Conservation (phyloP, 64 coral and sea anemone genomes). For the Acropora yongei region DNA sequence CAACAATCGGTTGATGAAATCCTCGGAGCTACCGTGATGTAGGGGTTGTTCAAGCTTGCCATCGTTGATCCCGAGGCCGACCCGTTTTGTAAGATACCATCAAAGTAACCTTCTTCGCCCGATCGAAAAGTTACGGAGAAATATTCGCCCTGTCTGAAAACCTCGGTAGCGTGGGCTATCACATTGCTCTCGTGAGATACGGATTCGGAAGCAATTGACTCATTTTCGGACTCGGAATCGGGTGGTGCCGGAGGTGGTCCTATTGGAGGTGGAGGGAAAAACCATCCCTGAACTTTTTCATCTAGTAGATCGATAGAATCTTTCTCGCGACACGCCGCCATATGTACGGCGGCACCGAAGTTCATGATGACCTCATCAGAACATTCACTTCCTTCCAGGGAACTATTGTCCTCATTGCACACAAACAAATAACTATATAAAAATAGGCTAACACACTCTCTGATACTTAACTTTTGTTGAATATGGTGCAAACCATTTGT, state of each 20-base stretch:
- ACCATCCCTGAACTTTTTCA: not conserved
- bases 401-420: not conserved
- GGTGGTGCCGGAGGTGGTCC: conserved; percentile 28
- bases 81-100: not conserved
- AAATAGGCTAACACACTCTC: not conserved
- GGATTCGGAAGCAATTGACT: not conserved
- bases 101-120: conserved; percentile 17
- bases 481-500: no score
- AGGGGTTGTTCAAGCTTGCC: no score
- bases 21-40: no score
- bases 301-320: conserved; percentile 3
- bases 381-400: conserved; percentile 23
- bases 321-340: not conserved
- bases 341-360: not conserved
- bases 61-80: conserved; percentile 17
- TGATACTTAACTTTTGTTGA: no score
- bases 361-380: not conserved
- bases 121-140: not conserved
- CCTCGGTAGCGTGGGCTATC: not conserved
- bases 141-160: not conserved
- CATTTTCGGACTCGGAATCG: not conserved
- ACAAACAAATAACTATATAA: not conserved
- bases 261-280: not conserved
- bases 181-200: not conserved
- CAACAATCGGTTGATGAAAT: no score